A percentile compares a stretch with the other conserved stretches of the same genome.
phyloP scores from a whole-genome alignment of 1,140 invertebrate genomes.

The Drosophila novamexicana region DNA sequence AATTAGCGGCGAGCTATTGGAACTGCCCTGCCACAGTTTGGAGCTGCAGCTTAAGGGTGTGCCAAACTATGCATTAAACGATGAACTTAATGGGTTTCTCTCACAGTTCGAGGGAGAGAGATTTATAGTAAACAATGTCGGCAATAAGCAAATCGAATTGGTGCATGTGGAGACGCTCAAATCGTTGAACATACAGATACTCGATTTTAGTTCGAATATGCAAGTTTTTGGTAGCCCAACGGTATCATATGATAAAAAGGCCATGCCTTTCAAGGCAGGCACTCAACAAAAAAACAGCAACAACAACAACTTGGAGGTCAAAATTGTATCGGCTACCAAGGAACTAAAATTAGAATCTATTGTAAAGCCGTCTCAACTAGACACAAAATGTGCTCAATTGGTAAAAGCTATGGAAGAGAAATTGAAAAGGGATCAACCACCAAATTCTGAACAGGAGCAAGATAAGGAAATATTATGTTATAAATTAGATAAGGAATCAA shows the following conservation, averaged over 20 bases:
- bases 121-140: conserved; percentile 14
- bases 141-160: conserved; percentile 35
- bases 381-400: neutral
- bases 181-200: conserved; percentile 47
- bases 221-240: neutral
- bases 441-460: neutral
- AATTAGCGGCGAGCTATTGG: conserved; percentile 53
- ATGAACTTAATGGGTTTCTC: conserved; percentile 24
- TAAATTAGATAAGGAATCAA: neutral
- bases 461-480: too few relatives aligned
- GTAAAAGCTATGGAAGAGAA: neutral
- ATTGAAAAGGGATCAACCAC: neutral
- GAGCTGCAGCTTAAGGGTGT: conserved; percentile 55
- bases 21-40: conserved; percentile 34
- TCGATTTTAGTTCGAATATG: conserved; percentile 20
- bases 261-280: neutral
- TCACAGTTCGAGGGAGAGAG: conserved; percentile 30
- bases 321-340: neutral
- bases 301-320: neutral
- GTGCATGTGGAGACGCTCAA: conserved; percentile 10
- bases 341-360: neutral
- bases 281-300: neutral
- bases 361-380: neutral
- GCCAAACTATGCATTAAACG: conserved; percentile 8
- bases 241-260: neutral